Percentiles rank a stretch among this genome's conserved stretches.
Conservation (phyloP, 2,113 vertebrate genomes). For the Phoenicopterus ruber region DNA sequence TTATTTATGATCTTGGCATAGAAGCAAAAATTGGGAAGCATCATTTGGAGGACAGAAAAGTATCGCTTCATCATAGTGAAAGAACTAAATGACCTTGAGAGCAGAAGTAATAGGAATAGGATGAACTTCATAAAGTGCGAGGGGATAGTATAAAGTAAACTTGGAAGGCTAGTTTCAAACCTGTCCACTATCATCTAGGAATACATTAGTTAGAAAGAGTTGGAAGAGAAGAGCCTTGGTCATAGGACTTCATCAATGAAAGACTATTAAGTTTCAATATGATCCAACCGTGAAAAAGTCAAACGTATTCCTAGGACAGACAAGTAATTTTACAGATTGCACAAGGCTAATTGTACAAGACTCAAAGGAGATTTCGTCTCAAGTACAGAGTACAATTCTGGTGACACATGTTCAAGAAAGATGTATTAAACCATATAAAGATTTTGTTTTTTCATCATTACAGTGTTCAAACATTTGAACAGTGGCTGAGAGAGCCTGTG, state of each 20-base stretch:
- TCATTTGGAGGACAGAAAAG: background rate
- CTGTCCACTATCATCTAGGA: background rate
- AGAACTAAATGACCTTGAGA: background rate
- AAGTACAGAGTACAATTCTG: background rate
- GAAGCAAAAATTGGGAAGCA: background rate
- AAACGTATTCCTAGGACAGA: background rate
- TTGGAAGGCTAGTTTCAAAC: background rate
- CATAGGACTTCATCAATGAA: background rate
- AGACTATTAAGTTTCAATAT: background rate
- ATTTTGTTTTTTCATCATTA: background rate
- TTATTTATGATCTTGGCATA: conserved; percentile 15
- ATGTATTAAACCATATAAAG: background rate
- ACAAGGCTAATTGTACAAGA: background rate
- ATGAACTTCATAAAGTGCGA: background rate
- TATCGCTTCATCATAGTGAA: background rate
- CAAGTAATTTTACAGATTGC: background rate
- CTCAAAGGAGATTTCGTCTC: background rate
- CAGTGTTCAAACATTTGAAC: background rate
- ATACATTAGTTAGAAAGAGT: background rate
- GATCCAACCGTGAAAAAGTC: background rate
- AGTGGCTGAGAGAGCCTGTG: background rate
- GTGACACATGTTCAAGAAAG: background rate
- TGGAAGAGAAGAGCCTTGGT: background rate
- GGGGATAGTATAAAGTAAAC: background rate
- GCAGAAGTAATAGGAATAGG: background rate